Conservation (phyloP, 2,888 invertebrate species). For the Petrolisthes manimaculis region DNA sequence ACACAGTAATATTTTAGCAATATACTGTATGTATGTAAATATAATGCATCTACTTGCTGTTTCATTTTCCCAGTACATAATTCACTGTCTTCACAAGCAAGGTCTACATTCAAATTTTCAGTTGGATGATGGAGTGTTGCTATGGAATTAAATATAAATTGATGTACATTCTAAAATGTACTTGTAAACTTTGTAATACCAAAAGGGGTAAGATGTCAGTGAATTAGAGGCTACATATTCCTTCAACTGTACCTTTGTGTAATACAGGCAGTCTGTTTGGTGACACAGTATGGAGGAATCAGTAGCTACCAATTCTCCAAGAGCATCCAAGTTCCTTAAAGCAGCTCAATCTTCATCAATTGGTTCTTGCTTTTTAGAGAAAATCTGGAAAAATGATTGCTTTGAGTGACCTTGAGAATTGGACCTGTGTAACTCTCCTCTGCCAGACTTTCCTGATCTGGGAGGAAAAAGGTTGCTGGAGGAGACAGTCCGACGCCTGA, state of each 20-base stretch:
- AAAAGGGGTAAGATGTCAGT: too few species aligned
- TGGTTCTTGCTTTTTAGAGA: slow-evolving; percentile 47
- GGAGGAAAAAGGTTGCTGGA: slow-evolving; percentile 48
- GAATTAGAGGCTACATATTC: neutral
- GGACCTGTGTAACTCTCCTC: slow-evolving; percentile 36
- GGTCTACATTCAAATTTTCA: too few species aligned
- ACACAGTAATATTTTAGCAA: too few species aligned
- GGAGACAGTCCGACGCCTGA: slow-evolving; percentile 47
- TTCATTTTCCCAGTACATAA: too few species aligned
- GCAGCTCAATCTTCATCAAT: slow-evolving; percentile 39
- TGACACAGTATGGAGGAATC: neutral
- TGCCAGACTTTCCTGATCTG: slow-evolving; percentile 7
- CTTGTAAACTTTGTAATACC: too few species aligned
- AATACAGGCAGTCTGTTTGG: neutral
- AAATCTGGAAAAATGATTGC: slow-evolving; percentile 48
- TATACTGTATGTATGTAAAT: too few species aligned
- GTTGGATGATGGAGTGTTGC: too few species aligned
- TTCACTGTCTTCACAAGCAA: too few species aligned
- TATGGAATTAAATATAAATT: too few species aligned
- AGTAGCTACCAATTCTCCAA: neutral
- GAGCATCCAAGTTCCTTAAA: neutral
- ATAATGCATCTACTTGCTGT: too few species aligned
- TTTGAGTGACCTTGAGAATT: slow-evolving; percentile 49
- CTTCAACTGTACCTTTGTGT: too few species aligned
- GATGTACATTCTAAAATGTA: too few species aligned